Percentiles rank a stretch among this genome's conserved stretches.
phyloP scores from a whole-genome alignment of 2,888 invertebrate genomes.

The Cosmopolites sordidus region DNA sequence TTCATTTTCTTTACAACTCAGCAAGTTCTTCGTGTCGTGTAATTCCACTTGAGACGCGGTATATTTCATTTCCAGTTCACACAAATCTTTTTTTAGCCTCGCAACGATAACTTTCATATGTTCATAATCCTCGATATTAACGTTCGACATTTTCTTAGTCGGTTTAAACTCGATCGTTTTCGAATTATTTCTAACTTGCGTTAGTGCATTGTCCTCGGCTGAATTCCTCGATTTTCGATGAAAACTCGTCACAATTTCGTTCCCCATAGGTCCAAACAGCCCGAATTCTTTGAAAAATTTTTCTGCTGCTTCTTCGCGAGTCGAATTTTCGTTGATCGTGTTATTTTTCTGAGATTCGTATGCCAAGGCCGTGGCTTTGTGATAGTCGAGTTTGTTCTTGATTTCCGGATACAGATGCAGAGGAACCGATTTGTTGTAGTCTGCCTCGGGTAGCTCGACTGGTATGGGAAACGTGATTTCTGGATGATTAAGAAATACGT shows the following conservation, averaged over 20 bases:
- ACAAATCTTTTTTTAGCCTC: conserved; percentile 50
- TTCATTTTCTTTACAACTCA: conserved; percentile 55
- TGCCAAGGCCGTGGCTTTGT: conserved; percentile 40
- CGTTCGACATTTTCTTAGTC: conserved; percentile 32
- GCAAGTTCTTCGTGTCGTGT: conserved; percentile 52
- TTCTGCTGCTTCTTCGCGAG: conserved; percentile 39
- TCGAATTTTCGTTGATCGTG: conserved; percentile 13
- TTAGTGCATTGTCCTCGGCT: conserved; percentile 35
- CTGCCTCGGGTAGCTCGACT: conserved; percentile 32
- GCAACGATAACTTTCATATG: conserved; percentile 46
- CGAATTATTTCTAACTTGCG: conserved; percentile 39
- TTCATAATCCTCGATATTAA: conserved; percentile 41
- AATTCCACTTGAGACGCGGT: conserved; percentile 55
- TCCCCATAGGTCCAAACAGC: conserved; percentile 44
- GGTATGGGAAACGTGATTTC: conserved; percentile 46
- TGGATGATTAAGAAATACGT: conserved; percentile 43
- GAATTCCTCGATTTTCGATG: conserved; percentile 37
- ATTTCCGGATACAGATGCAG: conserved; percentile 33
- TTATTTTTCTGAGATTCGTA: conserved; percentile 34
- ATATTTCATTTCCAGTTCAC: conserved; percentile 51
- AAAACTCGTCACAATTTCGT: conserved; percentile 38
- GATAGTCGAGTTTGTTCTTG: conserved; percentile 38
- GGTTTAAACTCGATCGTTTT: conserved; percentile 36
- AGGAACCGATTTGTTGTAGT: conserved; percentile 32
- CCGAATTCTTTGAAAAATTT: conserved; percentile 47